Evolutionary conservation across 2,888 invertebrate genomes (phyloP), one percentile per base, ranked within the genome.

Genomic region (Microctonus aethiopoides): DNA sequence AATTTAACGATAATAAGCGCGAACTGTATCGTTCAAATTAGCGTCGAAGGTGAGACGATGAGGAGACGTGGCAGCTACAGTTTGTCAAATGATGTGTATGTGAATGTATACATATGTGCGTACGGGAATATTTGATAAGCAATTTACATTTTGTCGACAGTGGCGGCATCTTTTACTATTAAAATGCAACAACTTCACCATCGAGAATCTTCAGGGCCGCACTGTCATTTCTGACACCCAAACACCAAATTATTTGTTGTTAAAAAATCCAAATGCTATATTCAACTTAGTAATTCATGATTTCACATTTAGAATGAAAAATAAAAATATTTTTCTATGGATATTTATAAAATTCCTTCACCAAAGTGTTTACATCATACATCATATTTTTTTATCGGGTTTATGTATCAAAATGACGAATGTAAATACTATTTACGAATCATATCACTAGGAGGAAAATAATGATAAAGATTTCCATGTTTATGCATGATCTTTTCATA

Each of bases 1-100:
- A 86, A 86, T 86, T 85, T 83, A 85, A 80, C 80, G 85, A 86
- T 86, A 86, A 86, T 85, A 83, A 86, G 82, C 82, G 83, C 81
- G 80, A 83, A 84, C 78, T 80, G 79, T 84, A 83, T 83, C 82
- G 84, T 80, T 82, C 83, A 80, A 86, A 86, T 86, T 86, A 86
- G 78, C 82, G 81, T 84, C 83, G 85, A 86, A 86, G 86, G 86
- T 86, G 85, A 86, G 85, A 83, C 80, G 78, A 76, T 65, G 70
- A 70, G 72, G 76, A 74, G 70, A 69, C 70, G 71, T 65, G 68
- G 63, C 34, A 63, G 67, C 20, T 51, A 36, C 32, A 65, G 54
- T 24, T 63, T 13, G 6, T 32, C 16, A 16, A 41, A 41, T 10
- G 11, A 51, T 26, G 10, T 39, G 39, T n/a, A 46, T 41, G 20